Percentiles rank a stretch among this genome's conserved stretches.
phyloP scores from a whole-genome alignment of 2,113 vertebrate genomes.

The Paedocypris sp. region DNA sequence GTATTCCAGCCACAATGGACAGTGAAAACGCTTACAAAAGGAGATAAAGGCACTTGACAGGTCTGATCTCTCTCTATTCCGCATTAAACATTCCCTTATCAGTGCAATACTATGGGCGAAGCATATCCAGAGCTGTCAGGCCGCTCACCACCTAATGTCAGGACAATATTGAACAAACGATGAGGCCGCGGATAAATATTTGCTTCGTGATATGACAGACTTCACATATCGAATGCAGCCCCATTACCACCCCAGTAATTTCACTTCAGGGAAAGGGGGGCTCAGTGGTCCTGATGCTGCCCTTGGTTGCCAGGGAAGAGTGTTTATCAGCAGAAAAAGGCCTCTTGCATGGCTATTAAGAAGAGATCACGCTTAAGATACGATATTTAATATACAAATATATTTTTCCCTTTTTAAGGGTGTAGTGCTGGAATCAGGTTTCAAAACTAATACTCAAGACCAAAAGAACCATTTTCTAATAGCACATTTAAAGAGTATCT shows the following conservation, averaged over 20 bases:
- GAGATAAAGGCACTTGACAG: conserved; percentile 36
- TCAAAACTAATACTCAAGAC: too few species aligned
- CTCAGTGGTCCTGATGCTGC: not conserved
- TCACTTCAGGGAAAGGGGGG: not conserved
- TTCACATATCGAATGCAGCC: not conserved
- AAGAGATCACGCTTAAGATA: too few species aligned
- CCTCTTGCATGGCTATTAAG: not conserved
- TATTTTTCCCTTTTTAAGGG: not conserved
- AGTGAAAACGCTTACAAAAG: conserved; percentile 8
- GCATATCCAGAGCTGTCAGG: conserved; percentile 20
- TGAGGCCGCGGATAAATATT: conserved; percentile 26
- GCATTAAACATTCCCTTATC: conserved; percentile 34
- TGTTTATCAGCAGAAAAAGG: not conserved
- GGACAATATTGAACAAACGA: conserved; percentile 38
- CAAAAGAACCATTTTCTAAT: too few species aligned
- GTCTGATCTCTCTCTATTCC: conserved; percentile 22
- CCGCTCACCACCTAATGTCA: conserved; percentile 17
- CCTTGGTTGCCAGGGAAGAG: not conserved
- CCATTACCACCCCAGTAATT: not conserved
- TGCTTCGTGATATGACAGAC: not conserved
- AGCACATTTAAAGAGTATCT: too few species aligned
- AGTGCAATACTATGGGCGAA: not conserved
- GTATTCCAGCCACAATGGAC: conserved; percentile 11
- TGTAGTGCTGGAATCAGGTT: not conserved
- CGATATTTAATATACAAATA: too few species aligned